A percentile compares a stretch with the other conserved stretches of the same genome.
Conservation (phyloP, 2,797 vertebrate species). For the Fistularia tabacaria region DNA sequence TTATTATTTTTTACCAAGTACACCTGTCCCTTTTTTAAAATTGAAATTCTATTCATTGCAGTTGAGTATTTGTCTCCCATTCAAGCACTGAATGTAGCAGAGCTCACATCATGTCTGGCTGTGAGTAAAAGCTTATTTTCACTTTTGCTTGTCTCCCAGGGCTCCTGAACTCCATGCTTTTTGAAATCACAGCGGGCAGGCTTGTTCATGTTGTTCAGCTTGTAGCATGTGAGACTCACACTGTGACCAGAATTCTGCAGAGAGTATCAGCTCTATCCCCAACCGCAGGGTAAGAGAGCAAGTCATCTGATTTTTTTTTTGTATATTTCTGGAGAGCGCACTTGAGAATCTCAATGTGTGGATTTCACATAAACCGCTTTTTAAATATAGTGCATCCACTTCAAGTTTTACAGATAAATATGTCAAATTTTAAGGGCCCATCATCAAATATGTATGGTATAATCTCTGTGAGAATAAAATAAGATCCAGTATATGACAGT, state of each 20-base stretch:
- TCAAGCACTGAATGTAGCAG: no score
- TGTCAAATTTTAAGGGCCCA: no score
- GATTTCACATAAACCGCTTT: no score
- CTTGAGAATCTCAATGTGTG: no score
- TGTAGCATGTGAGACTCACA: conserved; percentile 47
- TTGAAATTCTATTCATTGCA: no score
- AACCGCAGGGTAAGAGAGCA: conserved; percentile 22
- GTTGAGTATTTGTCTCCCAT: no score
- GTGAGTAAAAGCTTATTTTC: conserved; percentile 13
- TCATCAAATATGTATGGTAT: no score
- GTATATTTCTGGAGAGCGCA: conserved; percentile 44
- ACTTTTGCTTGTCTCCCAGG: conserved; percentile 21
- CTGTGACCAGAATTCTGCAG: conserved; percentile 65
- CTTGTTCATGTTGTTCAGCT: conserved; percentile 33
- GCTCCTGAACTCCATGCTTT: conserved; percentile 30
- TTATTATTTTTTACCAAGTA: no score
- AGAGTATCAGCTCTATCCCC: conserved; percentile 31
- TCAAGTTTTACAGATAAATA: no score
- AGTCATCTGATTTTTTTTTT: conserved; percentile 41
- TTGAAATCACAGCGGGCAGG: conserved; percentile 47
- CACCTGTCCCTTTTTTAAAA: no score
- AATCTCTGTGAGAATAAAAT: no score
- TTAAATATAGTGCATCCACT: no score
- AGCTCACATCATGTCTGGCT: not conserved
- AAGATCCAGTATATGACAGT: conserved; percentile 9